Evolutionary conservation across 2,888 invertebrate genomes (phyloP).

Genomic region (Malthinus flaveolus): DNA sequence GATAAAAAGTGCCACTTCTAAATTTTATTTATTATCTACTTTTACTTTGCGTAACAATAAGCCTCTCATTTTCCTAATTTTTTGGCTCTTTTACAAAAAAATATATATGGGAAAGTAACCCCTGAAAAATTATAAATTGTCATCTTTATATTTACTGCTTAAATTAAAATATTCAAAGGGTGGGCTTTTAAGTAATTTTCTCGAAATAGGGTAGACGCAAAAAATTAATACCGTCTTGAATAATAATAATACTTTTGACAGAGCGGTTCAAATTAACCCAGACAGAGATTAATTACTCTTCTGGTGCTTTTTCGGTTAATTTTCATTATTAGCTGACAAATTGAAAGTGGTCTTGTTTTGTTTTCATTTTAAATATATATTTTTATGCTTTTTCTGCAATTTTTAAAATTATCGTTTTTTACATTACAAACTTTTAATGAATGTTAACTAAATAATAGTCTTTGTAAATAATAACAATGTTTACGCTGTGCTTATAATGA

Average conservation of each 20-base stretch:
- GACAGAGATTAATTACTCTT: conserved; percentile 29
- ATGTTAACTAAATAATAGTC: background rate
- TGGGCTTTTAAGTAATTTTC: conserved; percentile 25
- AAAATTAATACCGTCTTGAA: conserved; percentile 28
- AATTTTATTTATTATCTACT: background rate
- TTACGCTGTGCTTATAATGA: conserved; percentile 12
- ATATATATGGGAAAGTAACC: conserved; percentile 13
- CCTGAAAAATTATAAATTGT: conserved; percentile 21
- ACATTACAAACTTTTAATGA: conserved; percentile 1
- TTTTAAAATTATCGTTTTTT: background rate
- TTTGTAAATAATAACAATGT: conserved; percentile 4
- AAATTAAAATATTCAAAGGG: conserved; percentile 26
- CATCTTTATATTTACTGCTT: conserved; percentile 22
- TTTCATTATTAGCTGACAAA: conserved; percentile 27
- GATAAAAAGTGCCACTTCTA: background rate
- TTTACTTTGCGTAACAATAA: background rate
- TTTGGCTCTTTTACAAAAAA: too few relatives aligned
- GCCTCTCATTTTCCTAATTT: too few relatives aligned
- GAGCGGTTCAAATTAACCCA: conserved; percentile 21
- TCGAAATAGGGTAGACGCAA: conserved; percentile 21
- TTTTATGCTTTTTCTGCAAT: background rate
- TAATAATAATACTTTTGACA: conserved; percentile 29
- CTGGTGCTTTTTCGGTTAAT: conserved; percentile 26
- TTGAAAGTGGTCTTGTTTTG: conserved; percentile 23
- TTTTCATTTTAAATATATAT: conserved; percentile 6